Conservation (phyloP, 1,140 invertebrate genomes). For the Coptotermes formosanus region DNA sequence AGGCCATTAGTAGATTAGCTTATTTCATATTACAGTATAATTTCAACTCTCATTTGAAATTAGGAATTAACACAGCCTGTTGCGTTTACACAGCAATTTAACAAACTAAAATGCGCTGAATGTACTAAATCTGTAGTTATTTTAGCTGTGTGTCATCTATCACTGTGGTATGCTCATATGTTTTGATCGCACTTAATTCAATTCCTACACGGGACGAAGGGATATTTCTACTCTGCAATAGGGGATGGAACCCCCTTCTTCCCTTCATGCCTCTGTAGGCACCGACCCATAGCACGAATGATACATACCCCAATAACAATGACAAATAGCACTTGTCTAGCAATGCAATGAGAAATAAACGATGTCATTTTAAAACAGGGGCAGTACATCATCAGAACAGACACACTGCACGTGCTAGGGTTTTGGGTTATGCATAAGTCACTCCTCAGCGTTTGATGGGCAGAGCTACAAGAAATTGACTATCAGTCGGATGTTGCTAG, state of each 20-base stretch:
- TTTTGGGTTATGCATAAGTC: background rate
- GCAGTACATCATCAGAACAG: background rate
- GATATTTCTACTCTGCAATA: background rate
- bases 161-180: background rate
- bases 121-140: background rate
- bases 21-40: background rate
- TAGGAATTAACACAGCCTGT: background rate
- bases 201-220: background rate
- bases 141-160: background rate
- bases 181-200: background rate
- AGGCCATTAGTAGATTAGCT: background rate
- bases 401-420: background rate
- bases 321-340: conserved; percentile 15
- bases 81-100: background rate
- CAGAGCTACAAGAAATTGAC: background rate
- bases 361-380: conserved; percentile 13
- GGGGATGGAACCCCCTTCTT: background rate
- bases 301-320: conserved; percentile 12
- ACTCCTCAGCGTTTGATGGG: background rate
- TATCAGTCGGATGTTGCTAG: background rate
- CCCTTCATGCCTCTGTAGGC: background rate
- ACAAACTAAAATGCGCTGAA: background rate
- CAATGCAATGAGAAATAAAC: background rate
- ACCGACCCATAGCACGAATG: background rate
- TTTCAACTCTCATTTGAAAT: background rate